phyloP scores from a whole-genome alignment of 1,140 invertebrate species.

The Harpegnathos saltator region DNA sequence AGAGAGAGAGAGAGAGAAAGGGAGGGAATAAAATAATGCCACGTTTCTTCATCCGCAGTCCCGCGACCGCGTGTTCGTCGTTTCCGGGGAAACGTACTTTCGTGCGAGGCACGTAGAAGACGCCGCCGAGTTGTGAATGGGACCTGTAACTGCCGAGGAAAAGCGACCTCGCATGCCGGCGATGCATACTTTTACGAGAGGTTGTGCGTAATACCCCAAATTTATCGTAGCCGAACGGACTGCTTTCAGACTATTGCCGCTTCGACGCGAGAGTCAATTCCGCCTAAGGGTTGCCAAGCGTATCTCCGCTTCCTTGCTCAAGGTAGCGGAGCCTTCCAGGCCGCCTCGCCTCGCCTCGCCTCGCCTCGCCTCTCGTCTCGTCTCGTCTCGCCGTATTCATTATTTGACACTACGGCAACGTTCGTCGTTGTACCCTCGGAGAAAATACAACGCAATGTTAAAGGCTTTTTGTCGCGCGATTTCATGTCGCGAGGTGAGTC shows the following conservation, averaged over 20 bases:
- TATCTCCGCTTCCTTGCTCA: conserved; percentile 82
- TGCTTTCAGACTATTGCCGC: conserved; percentile 56
- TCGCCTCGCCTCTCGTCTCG: too few relatives aligned
- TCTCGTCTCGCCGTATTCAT: conserved; percentile 42
- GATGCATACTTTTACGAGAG: conserved; percentile 26
- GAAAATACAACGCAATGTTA: background rate
- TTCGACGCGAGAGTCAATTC: conserved; percentile 76
- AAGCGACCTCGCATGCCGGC: conserved; percentile 23
- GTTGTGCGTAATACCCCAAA: conserved; percentile 42
- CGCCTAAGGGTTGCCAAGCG: conserved; percentile 75
- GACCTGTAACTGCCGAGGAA: conserved; percentile 22
- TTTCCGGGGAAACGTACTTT: conserved; percentile 45
- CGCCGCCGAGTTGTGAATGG: conserved; percentile 53
- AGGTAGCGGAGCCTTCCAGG: conserved; percentile 32
- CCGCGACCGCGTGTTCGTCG: background rate
- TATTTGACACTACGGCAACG: conserved; percentile 9
- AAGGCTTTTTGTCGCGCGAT: background rate
- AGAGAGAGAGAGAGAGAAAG: too few relatives aligned
- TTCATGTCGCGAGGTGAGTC: too few relatives aligned
- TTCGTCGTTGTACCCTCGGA: background rate
- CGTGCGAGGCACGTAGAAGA: conserved; percentile 6
- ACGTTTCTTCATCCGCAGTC: conserved; percentile 4
- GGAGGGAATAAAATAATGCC: background rate
- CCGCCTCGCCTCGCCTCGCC: conserved; percentile 43
- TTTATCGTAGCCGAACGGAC: conserved; percentile 48